Evolutionary conservation across 2,113 vertebrate genomes (phyloP), one percentile per base, ranked within the genome.

Genomic region (Cynopterus brachyotis): DNA sequence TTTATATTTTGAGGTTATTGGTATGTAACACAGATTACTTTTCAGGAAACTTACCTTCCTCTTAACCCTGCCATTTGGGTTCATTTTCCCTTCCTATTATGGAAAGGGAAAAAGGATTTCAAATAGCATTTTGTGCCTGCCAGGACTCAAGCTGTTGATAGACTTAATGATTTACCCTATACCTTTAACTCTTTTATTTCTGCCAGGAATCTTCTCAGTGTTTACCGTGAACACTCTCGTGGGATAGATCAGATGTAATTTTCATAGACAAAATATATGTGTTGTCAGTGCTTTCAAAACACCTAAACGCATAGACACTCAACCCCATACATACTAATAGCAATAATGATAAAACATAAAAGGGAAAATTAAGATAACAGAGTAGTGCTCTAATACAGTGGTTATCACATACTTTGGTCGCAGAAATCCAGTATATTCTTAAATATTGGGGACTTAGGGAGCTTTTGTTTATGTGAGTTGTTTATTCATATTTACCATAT

Each of bases 271-370:
- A 37, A 22, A 32, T 62, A 45, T 17, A 35, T 60, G 60, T 85
- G 24, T 42, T 86, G 22, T 95, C 40, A 60, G 9, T 70, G 30
- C 50, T 90, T 93, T 78, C 22, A 66, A 37, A 90, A 69, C n/a
- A 60, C 55, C 53, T 47, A 80, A 28, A 64, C 55, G 81, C 57
- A 57, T 64, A 53, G 0, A 45, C n/a, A 45, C 15, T 40, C 75
- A 45, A 22, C 24, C 70, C 26, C 35, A 76, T 28, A 72, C 20
- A 55, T 57, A 42, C 17, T 60, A 20, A 50, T 75, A 83, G 40
- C 50, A 76, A 30, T 60, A 19, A 62, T 86, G 45, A 72, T 92
- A 80, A 95, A 89, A 76, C 66, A 42, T 75, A 88, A 75, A 82
- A 67, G 50, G n/a, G 20, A 42, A 82, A 82, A 67, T 67, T 89